These are phyloP conservation scores for Python bivittatus DNA, from an alignment of 2,113 vertebrate genomes.

Conservation along the genomic window DNA sequence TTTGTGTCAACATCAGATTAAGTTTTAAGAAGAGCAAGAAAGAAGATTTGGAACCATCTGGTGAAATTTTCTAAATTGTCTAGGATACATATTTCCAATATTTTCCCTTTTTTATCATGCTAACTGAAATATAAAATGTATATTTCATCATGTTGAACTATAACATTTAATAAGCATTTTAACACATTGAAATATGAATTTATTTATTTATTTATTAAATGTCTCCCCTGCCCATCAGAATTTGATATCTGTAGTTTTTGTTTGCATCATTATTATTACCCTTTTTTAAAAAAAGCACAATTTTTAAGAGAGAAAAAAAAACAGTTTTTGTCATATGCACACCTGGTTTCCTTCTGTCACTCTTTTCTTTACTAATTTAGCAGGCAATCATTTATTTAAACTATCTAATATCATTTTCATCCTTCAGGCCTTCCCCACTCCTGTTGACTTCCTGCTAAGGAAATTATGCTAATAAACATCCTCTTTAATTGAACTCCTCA, in stretches of 20 bases:
- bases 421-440: background rate
- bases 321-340: background rate
- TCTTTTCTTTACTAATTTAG: background rate
- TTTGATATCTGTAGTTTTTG: background rate
- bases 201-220: no score
- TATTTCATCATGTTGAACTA: no score
- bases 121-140: background rate
- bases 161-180: background rate
- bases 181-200: background rate
- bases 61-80: background rate
- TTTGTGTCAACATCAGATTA: background rate
- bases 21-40: background rate
- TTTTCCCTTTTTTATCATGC: background rate
- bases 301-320: background rate
- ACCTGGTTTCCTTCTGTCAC: background rate
- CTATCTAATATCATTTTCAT: background rate
- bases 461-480: constrained; percentile 28
- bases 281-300: background rate
- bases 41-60: background rate
- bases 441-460: background rate
- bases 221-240: no score
- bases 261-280: background rate
- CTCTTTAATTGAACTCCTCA: constrained; percentile 10
- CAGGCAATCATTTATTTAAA: background rate
- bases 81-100: background rate